Conservation (phyloP, 2,113 vertebrate species). For the Hassar affinis region DNA sequence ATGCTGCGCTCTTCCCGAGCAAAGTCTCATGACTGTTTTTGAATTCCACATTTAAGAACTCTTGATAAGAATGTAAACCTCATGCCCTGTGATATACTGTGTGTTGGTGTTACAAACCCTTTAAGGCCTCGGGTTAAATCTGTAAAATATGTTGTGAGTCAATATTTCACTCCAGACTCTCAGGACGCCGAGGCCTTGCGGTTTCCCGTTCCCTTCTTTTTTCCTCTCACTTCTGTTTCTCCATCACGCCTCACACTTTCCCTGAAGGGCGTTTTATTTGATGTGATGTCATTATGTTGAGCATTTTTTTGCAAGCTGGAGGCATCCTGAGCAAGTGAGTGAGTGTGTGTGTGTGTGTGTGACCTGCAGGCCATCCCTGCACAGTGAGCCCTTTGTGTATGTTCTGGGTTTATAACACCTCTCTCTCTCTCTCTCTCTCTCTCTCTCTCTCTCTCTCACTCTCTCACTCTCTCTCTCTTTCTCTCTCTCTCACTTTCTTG, state of each 20-base stretch:
- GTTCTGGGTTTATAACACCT: constrained; percentile 68
- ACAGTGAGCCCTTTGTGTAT: constrained; percentile 73
- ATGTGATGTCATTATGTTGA: constrained; percentile 26
- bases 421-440: background rate
- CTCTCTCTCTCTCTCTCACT: background rate
- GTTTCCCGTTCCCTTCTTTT: constrained; percentile 1
- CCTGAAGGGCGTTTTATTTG: constrained; percentile 32
- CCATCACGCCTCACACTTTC: constrained; percentile 31
- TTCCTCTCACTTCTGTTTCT: constrained; percentile 4
- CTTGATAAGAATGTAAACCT: background rate
- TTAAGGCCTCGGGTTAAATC: background rate
- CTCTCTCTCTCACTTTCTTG: no score
- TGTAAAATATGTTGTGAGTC: background rate
- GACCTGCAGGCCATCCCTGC: constrained; percentile 62
- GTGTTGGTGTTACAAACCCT: background rate
- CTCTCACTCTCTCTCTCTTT: no score
- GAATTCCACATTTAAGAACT: background rate
- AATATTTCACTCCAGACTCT: constrained; percentile 5
- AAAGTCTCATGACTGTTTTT: no score
- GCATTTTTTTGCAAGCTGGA: constrained; percentile 4
- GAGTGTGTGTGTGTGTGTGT: constrained; percentile 36
- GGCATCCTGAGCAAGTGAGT: constrained; percentile 22
- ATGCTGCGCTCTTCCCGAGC: no score
- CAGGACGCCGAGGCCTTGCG: constrained; percentile 32
- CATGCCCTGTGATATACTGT: background rate